Evolutionary conservation across 1,140 invertebrate species (phyloP).

Genomic region (Apis laboriosa): DNA sequence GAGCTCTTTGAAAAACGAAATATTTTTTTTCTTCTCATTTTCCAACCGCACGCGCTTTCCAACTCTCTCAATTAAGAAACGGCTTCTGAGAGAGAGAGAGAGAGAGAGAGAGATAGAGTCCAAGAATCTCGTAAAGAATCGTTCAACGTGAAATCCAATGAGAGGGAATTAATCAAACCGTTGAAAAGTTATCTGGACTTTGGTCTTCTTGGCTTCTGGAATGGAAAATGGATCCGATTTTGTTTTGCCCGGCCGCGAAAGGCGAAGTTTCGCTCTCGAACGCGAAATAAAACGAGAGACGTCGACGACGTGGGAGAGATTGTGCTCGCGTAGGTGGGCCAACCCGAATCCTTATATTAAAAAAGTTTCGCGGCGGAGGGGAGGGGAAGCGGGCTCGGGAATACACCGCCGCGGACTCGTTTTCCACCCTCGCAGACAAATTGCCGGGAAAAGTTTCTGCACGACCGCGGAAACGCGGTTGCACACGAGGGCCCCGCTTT

Average conservation of each 20-base stretch:
- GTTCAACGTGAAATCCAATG: background rate
- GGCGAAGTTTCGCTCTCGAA: conserved; percentile 1
- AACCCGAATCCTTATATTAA: conserved; percentile 55
- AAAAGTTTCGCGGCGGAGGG: conserved; percentile 54
- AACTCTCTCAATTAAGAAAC: conserved; percentile 7
- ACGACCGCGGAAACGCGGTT: conserved; percentile 1
- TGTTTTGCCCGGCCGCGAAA: background rate
- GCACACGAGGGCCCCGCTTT: background rate
- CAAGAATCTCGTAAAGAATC: too few species aligned
- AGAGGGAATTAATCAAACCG: conserved; percentile 26
- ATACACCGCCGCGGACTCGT: conserved; percentile 26
- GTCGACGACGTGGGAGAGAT: background rate
- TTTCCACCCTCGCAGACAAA: conserved; percentile 51
- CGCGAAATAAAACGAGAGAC: conserved; percentile 16
- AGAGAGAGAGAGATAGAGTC: too few species aligned
- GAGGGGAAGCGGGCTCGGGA: too few species aligned
- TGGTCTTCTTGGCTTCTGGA: conserved; percentile 3
- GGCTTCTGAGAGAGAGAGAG: background rate
- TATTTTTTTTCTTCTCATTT: background rate
- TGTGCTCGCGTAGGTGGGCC: background rate
- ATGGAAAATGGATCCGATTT: background rate
- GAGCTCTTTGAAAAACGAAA: conserved; percentile 38
- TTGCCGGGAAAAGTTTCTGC: conserved; percentile 49
- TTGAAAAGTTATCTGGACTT: conserved; percentile 26
- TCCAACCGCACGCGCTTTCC: background rate